Evolutionary conservation across 2,113 vertebrate species (phyloP).

Genomic region (Gambusia affinis): DNA sequence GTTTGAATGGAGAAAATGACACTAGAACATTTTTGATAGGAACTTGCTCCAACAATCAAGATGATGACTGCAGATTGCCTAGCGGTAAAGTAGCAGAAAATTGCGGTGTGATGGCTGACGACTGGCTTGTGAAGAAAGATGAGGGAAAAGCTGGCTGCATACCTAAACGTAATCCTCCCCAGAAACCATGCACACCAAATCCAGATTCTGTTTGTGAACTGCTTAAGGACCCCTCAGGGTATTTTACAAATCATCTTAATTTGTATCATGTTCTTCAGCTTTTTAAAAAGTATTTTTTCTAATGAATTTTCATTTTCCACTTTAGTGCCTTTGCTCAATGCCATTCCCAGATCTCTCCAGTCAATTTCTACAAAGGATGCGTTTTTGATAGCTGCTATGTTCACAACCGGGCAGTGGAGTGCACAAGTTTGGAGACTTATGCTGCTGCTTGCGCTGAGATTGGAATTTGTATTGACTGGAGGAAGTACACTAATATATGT

Average conservation of each 20-base stretch:
- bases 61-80: conserved; percentile 90
- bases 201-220: conserved; percentile 83
- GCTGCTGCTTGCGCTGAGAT: conserved; percentile 85
- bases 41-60: conserved; percentile 86
- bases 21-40: conserved; percentile 73
- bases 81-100: conserved; percentile 69
- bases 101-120: conserved; percentile 87
- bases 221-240: conserved; percentile 51
- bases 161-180: conserved; percentile 27
- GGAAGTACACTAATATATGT: conserved; percentile 81
- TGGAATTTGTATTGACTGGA: conserved; percentile 88
- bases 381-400: conserved; percentile 87
- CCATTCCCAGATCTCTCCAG: conserved; percentile 67
- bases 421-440: conserved; percentile 89
- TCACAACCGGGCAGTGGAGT: conserved; percentile 79
- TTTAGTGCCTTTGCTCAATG: conserved; percentile 79
- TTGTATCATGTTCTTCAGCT: neutral
- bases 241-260: neutral
- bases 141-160: conserved; percentile 83
- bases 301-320: conserved; percentile 1
- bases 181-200: conserved; percentile 75
- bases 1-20: neutral
- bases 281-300: neutral
- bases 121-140: conserved; percentile 80
- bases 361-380: conserved; percentile 86